Conservation (phyloP, 2,888 invertebrate species). For the Athalia circularis region DNA sequence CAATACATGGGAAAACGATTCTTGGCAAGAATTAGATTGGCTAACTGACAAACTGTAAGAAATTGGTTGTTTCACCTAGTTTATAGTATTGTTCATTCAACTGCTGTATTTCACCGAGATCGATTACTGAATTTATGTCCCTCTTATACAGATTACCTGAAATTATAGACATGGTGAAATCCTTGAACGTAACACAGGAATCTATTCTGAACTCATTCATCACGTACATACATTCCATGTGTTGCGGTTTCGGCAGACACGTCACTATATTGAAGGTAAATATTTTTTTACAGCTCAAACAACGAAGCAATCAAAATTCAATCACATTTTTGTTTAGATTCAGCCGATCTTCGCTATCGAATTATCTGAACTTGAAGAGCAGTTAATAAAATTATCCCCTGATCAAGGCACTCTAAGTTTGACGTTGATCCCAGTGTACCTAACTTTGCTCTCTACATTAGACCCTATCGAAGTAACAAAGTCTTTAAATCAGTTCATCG, state of each 20-base stretch:
- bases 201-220: slow-evolving; percentile 76
- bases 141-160: slow-evolving; percentile 76
- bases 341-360: slow-evolving; percentile 78
- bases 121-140: neutral
- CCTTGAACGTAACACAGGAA: slow-evolving; percentile 76
- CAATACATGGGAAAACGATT: slow-evolving; percentile 72
- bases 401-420: slow-evolving; percentile 76
- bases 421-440: slow-evolving; percentile 79
- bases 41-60: slow-evolving; percentile 80
- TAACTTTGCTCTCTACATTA: slow-evolving; percentile 77
- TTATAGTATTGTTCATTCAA: neutral
- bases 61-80: slow-evolving; percentile 37
- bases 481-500: slow-evolving; percentile 78
- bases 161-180: slow-evolving; percentile 77
- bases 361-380: slow-evolving; percentile 79
- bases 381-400: slow-evolving; percentile 77
- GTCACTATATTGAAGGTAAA: slow-evolving; percentile 76
- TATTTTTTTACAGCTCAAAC: slow-evolving; percentile 4
- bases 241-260: slow-evolving; percentile 81
- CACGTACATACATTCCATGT: slow-evolving; percentile 77
- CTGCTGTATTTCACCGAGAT: slow-evolving; percentile 61
- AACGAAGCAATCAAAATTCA: neutral
- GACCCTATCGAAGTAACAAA: slow-evolving; percentile 75
- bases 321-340: slow-evolving; percentile 66
- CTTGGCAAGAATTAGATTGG: slow-evolving; percentile 86